These are phyloP conservation scores for Falco punctatus DNA, from an alignment of 2,113 vertebrate genomes.

Conservation along the genomic window DNA sequence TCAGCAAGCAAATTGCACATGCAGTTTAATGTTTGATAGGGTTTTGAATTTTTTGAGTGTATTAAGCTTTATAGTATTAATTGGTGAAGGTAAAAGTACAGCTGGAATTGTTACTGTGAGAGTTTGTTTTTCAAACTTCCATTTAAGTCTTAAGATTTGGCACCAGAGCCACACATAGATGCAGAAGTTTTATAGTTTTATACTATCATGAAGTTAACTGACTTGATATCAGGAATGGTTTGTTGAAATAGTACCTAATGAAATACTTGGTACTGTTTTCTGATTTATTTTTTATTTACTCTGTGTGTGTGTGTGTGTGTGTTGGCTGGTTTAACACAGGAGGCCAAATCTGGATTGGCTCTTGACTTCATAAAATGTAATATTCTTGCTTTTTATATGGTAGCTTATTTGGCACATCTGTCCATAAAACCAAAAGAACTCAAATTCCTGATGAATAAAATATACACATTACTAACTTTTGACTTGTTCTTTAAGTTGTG, in stretches of 20 bases:
- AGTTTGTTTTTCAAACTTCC: neutral
- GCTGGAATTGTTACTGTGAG: neutral
- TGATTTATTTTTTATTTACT: neutral
- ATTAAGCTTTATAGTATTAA: neutral
- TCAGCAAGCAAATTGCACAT: neutral
- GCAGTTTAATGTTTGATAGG: neutral
- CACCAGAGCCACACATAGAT: neutral
- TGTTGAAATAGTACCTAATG: neutral
- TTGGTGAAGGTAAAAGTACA: neutral
- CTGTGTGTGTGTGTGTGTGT: neutral
- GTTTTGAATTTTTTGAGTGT: neutral
- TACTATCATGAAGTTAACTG: neutral
- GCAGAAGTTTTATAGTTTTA: neutral
- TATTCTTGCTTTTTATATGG: neutral
- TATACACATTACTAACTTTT: neutral
- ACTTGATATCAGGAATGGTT: neutral
- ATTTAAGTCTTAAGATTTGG: neutral
- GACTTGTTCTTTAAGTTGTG: neutral
- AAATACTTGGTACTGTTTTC: neutral
- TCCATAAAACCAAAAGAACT: neutral
- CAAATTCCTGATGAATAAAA: neutral
- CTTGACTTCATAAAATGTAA: neutral
- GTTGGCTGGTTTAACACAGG: neutral
- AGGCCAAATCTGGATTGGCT: neutral
- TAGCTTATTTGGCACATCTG: neutral